Evolutionary conservation across 1,140 invertebrate genomes (phyloP), one percentile per base, ranked within the genome.

Genomic region (Heliothis virescens): DNA sequence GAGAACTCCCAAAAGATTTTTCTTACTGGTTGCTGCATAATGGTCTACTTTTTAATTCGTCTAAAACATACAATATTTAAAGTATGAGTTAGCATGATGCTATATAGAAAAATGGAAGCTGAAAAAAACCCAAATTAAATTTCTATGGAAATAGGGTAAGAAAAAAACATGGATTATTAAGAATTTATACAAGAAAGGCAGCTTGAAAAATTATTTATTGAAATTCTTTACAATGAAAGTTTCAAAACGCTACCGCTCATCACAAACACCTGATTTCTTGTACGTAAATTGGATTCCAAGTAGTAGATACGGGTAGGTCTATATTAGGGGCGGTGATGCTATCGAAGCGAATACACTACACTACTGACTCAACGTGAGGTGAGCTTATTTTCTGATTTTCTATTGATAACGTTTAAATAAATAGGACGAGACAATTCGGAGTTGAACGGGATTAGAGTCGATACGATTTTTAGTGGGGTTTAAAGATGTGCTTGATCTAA

Each of bases 251-350:
- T 84, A 16, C 47, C 48, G 34, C 62, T 79, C 59, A 48, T 74
- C n/a, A 65, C 72, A 85, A 85, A 69, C 16, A 63, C 77, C 83
- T 41, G 29, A 11, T 81, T 77, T 83, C 85, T 85, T 81, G 83
- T 90, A 90, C 87, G 89, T 91, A 93, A 93, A 93, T 92, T 91
- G 89, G 90, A 91, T 92, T 92, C 86, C 77, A 91, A 91, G 89
- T 89, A 92, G 89, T 86, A 85, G 86, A 90, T 88, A 79, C 85
- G 85, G 85, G 83, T 86, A 86, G 80, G 83, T 87, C 86, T 87
- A 85, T 90, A 89, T 91, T 89, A 89, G 80, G 85, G 85, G 73
- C 41, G 82, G 82, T 86, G 85, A 85, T 84, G 84, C 79, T 82
- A 82, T 83, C 84, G 76, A 79, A 60, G 71, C 55, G 47, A 60